phyloP scores from a whole-genome alignment of 2,888 invertebrate species.

The Hoplodrina ambigua region DNA sequence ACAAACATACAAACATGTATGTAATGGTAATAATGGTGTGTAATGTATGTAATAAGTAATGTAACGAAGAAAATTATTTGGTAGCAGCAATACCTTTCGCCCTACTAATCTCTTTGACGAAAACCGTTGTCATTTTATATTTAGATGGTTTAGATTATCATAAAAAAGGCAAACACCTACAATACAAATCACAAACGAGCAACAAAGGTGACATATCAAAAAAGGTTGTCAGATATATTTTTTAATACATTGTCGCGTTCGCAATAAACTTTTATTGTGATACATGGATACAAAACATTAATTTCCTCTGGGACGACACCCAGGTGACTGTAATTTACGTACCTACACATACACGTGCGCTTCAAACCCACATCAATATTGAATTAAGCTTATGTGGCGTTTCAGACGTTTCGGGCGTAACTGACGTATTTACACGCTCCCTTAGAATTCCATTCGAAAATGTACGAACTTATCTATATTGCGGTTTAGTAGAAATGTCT shows the following conservation, averaged over 20 bases:
- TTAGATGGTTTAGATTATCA: background rate
- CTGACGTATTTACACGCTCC: conserved; percentile 29
- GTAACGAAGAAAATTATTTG: too few relatives aligned
- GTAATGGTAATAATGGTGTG: too few relatives aligned
- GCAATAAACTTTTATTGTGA: conserved; percentile 70
- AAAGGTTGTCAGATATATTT: conserved; percentile 50
- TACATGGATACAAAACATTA: conserved; percentile 72
- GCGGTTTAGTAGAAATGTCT: conserved; percentile 16
- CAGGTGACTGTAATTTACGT: conserved; percentile 66
- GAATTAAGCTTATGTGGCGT: conserved; percentile 45
- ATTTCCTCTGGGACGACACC: conserved; percentile 72
- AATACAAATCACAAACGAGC: conserved; percentile 29
- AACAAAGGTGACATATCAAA: conserved; percentile 28
- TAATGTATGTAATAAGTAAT: too few relatives aligned
- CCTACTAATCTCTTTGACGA: too few relatives aligned
- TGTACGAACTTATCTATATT: conserved; percentile 22
- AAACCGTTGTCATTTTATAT: too few relatives aligned
- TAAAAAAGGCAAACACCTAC: background rate
- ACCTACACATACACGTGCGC: conserved; percentile 43
- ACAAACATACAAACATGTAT: too few relatives aligned
- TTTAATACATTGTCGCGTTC: conserved; percentile 63
- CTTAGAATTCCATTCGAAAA: conserved; percentile 26
- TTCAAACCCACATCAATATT: conserved; percentile 57
- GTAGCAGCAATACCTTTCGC: too few relatives aligned
- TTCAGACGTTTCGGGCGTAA: conserved; percentile 19